These are phyloP conservation scores for Sympetrum striolatum DNA, from an alignment of 2,888 invertebrate genomes.

Conservation along the genomic window DNA sequence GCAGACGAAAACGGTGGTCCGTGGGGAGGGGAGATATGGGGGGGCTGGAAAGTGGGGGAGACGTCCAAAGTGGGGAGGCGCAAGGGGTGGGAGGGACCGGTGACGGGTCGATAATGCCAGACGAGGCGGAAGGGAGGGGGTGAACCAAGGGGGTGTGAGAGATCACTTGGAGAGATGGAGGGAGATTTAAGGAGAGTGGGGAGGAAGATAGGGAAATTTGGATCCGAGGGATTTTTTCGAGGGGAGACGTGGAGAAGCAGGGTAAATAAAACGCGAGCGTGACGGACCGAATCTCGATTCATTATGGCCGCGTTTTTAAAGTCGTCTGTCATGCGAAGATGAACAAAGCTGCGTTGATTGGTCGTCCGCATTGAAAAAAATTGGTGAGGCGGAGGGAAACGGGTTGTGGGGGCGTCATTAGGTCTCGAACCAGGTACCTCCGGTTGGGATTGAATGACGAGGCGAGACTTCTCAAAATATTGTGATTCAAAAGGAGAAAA, in stretches of 20 bases:
- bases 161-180: not conserved
- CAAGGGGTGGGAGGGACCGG: not conserved
- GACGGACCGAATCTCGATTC: not conserved
- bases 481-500: no score
- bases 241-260: not conserved
- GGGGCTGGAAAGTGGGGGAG: not conserved
- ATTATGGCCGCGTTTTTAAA: not conserved
- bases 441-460: not conserved
- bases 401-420: not conserved
- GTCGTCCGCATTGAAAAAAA: not conserved
- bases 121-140: slow-evolving; percentile 28
- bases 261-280: not conserved
- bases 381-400: not conserved
- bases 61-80: not conserved
- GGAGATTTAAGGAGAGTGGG: not conserved
- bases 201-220: not conserved
- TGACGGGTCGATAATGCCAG: slow-evolving; percentile 40
- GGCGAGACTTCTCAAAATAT: no score
- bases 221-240: not conserved
- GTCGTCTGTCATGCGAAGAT: not conserved
- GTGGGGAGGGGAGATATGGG: not conserved
- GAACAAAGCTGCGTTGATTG: not conserved
- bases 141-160: not conserved
- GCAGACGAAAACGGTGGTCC: slow-evolving; percentile 26
- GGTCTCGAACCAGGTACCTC: not conserved